Conservation (phyloP, 2,888 invertebrate species). For the Hemicrepidius hirtus region DNA sequence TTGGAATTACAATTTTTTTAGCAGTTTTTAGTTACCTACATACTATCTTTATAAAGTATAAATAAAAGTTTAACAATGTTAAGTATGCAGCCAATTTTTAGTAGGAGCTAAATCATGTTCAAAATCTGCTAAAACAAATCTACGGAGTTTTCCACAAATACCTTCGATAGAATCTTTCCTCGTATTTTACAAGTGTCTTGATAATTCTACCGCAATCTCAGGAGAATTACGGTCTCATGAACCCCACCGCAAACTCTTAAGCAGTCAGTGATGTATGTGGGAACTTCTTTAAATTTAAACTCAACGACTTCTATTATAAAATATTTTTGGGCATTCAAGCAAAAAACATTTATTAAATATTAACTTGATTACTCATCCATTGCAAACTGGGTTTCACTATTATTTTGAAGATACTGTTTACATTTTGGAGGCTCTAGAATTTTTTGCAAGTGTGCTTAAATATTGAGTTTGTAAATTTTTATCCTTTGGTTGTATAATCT, state of each 20-base stretch:
- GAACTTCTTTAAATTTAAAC: conserved; percentile 49
- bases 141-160: conserved; percentile 39
- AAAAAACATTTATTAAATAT: neutral
- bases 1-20: too few relatives aligned
- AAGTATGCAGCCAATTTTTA: conserved; percentile 23
- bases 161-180: conserved; percentile 50
- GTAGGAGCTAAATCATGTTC: conserved; percentile 11
- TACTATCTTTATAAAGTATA: too few relatives aligned
- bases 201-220: conserved; percentile 61
- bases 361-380: too few relatives aligned
- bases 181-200: conserved; percentile 62
- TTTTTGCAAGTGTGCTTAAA: too few relatives aligned
- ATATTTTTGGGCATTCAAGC: conserved; percentile 20
- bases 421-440: too few relatives aligned
- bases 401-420: too few relatives aligned
- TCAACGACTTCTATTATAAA: conserved; percentile 38
- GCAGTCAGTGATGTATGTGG: conserved; percentile 44
- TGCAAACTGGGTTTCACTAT: too few relatives aligned
- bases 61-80: too few relatives aligned
- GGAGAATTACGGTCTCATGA: conserved; percentile 55
- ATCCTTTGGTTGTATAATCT: neutral
- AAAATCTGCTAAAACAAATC: conserved; percentile 47
- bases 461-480: too few relatives aligned
- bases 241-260: conserved; percentile 48
- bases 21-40: too few relatives aligned